These are phyloP conservation scores for Sclerurus mexicanus DNA, from an alignment of 2,113 vertebrate species.

Conservation along the genomic window DNA sequence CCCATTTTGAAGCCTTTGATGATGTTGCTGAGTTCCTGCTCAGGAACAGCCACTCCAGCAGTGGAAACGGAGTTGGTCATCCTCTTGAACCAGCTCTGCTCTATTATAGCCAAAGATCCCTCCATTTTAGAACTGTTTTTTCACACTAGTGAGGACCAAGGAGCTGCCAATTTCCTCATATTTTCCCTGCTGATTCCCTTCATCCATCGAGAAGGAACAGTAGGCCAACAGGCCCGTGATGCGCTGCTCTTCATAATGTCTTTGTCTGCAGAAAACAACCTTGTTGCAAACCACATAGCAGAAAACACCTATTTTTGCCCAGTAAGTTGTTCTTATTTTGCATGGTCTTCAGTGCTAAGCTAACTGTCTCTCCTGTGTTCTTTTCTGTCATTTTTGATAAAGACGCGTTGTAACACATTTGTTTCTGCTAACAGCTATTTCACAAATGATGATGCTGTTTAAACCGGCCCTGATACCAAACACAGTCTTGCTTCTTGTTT, in stretches of 20 bases:
- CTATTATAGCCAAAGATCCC: conserved; percentile 91
- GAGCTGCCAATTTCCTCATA: conserved; percentile 96
- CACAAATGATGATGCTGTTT: background rate
- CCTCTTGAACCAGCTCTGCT: conserved; percentile 92
- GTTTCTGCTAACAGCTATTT: background rate
- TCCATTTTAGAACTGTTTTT: conserved; percentile 96
- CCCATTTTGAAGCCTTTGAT: conserved; percentile 93
- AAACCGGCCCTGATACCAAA: background rate
- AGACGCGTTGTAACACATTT: background rate
- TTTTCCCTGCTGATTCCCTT: conserved; percentile 97
- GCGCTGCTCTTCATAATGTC: conserved; percentile 96
- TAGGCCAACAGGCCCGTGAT: conserved; percentile 95
- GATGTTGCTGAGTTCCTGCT: conserved; percentile 96
- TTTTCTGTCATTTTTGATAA: background rate
- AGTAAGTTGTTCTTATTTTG: conserved; percentile 75
- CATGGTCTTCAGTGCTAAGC: background rate
- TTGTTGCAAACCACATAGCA: conserved; percentile 89
- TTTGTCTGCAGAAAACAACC: conserved; percentile 89
- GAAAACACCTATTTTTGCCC: conserved; percentile 98
- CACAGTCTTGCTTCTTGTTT: background rate
- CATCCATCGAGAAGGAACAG: conserved; percentile 91
- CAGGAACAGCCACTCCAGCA: conserved; percentile 73
- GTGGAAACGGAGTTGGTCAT: conserved; percentile 91
- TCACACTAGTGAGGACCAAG: conserved; percentile 97
- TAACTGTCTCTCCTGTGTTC: background rate